Base-by-base conservation (phyloP, 2,888 invertebrate genomes). In the Helicoverpa assulta region DNA sequence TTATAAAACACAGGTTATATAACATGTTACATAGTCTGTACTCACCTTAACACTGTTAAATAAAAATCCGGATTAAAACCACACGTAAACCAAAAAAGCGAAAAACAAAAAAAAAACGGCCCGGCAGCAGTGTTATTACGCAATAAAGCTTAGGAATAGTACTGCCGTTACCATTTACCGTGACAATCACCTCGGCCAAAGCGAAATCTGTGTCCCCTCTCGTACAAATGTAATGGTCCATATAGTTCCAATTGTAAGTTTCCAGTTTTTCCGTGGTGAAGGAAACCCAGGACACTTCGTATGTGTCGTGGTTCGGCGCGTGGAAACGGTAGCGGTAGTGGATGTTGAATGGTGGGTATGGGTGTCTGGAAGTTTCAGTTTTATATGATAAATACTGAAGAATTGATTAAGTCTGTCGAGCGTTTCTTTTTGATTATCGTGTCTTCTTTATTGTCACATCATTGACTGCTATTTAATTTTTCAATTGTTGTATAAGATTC, bases 201-300 rank as follows among this genome's bases (percentile, higher is more conserved):
- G 97, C 96, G 94, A 98, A 99, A 90, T 99, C 99, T 0, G 98
- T 98, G 89, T 99, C 99, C 0, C 99, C 99, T 72, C 99, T 96
- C 0, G 99, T 99, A 88, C 99, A 99, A 78, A 99, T 99, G 90
- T 99, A 99, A 91, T 99, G 98, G 94, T 99, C 99, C 95, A 99
- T 97, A 89, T 99, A 99, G 93, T 99, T 99, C 99, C 99, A 99
- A 94, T 99, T 99, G 90, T 98, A 99, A 84, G 98, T 99, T 93
- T 99, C 99, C 64, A 99, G 94, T 89, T 99, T 98, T 93, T 99
- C 99, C 0, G 99, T 99, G 1, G 98, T 98, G 92, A 99, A 99
- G 54, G 98, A 98, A 0, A 99, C 99, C 96, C 98, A 98, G 0
- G 99, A 99, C 51, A 99, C 98, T 90, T 99, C 99, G 90, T 99